Evolutionary conservation across 2,797 vertebrate genomes (phyloP), one percentile per base, ranked within the genome.

Genomic region (Hemibagrus guttatus): DNA sequence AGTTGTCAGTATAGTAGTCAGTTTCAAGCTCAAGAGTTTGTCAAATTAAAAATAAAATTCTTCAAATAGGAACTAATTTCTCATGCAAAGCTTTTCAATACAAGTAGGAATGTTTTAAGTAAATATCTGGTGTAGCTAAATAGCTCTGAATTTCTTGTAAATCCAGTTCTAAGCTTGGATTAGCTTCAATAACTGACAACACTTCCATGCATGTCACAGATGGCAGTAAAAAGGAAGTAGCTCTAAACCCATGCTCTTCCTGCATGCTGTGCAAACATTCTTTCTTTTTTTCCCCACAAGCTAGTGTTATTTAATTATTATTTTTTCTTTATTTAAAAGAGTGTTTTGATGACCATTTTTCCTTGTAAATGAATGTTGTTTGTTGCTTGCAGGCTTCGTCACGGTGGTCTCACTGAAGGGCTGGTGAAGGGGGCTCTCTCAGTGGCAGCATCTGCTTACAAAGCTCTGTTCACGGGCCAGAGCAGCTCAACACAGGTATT

Each of bases 381-480:
- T 84, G 7, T 88, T 81, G 79, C 61, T 23, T 68, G 35, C 90
- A 96, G 95, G 92, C 93, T 89, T 2, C 89, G 90, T 89, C 94
- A 95, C 86, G 93, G 94, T 88, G 96, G 97, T 92, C 96, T 99
- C 92, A 98, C 98, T 56, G 98, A 98, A 91, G 98, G 97, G 28
- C 93, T 99, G 0, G 93, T 99, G 88, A 99, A 99, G 87, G 98
- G 98, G 87, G 98, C 98, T 42, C 94, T 99, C 76, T 99, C 98
- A 46, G 97, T 99, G 88, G 98, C 98, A 83, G 97, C 98, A 58
- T 99, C 97, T 66, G 98, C 98, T 54, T 99, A 99, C 90, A 99
- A 99, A 93, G 98, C 97, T 80, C 95, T 99, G 14, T 99, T 99
- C 95, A 96, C 98, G 88, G 97, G 97, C 89, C 97, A 97, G 79